A percentile compares a stretch with the other conserved stretches of the same genome.
These are phyloP conservation scores for Boloria selene DNA, from an alignment of 2,888 invertebrate genomes.

Conservation along the genomic window DNA sequence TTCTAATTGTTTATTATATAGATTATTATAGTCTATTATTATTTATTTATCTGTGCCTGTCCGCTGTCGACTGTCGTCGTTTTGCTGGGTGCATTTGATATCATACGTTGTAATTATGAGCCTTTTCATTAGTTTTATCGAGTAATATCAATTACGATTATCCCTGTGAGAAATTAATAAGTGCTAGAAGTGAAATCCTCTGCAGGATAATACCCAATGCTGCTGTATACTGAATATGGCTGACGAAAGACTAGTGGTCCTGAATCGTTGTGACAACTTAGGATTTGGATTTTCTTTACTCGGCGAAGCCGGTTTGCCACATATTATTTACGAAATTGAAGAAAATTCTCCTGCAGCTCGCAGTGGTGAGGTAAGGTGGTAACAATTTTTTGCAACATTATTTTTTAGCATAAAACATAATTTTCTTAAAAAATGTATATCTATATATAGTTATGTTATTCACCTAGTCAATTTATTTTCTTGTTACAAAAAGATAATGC, in stretches of 20 bases:
- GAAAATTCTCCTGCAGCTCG: slow-evolving; percentile 96
- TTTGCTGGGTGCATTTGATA: slow-evolving; percentile 77
- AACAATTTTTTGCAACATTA: background rate
- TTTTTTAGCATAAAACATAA: too few relatives aligned
- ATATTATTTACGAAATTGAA: slow-evolving; percentile 95
- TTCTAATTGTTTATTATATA: too few relatives aligned
- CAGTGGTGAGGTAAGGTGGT: slow-evolving; percentile 89
- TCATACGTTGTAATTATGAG: slow-evolving; percentile 68
- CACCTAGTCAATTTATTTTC: too few relatives aligned
- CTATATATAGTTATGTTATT: too few relatives aligned
- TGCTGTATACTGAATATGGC: slow-evolving; percentile 86
- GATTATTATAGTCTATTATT: too few relatives aligned
- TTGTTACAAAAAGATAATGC: too few relatives aligned
- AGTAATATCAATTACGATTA: slow-evolving; percentile 52
- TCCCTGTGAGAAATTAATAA: slow-evolving; percentile 58
- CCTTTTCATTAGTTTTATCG: slow-evolving; percentile 59
- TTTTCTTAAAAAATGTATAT: too few relatives aligned
- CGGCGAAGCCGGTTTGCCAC: slow-evolving; percentile 95
- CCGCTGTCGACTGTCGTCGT: slow-evolving; percentile 56
- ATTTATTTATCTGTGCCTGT: too few relatives aligned
- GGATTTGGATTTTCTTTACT: slow-evolving; percentile 96
- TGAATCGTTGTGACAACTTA: slow-evolving; percentile 92
- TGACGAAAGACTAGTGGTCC: slow-evolving; percentile 94
- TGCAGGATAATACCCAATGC: slow-evolving; percentile 73
- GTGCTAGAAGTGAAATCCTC: slow-evolving; percentile 66